Evolutionary conservation across 64 coral and sea anemone genomes (phyloP).

Genomic region (Trachythela sp.): DNA sequence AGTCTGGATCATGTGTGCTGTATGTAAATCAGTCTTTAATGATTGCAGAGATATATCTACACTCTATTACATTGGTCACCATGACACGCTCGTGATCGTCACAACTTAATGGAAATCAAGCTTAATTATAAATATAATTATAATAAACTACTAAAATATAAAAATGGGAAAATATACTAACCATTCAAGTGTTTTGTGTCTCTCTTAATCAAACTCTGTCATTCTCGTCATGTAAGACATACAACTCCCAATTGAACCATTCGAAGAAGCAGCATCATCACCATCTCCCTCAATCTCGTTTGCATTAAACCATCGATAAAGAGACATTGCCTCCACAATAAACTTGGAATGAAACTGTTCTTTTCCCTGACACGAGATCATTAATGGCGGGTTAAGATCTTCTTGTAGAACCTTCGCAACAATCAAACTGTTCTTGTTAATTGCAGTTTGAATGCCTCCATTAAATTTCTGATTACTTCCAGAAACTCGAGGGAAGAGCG

Average conservation of each 20-base stretch:
- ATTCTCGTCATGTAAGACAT: not conserved
- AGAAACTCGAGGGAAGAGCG: not conserved
- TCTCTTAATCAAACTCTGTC: not conserved
- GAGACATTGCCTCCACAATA: not conserved
- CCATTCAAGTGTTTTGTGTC: not conserved
- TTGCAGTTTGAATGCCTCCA: not conserved
- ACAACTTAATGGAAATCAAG: too few species aligned
- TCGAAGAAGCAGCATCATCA: not conserved
- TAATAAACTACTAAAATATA: too few species aligned
- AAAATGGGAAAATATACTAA: not conserved
- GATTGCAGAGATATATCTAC: too few species aligned
- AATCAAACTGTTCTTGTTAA: not conserved
- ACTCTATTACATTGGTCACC: too few species aligned
- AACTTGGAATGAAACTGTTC: not conserved
- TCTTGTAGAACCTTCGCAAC: not conserved
- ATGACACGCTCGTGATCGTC: too few species aligned
- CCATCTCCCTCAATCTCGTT: not conserved
- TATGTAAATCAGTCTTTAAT: too few species aligned
- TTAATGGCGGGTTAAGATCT: not conserved
- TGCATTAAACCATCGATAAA: not conserved
- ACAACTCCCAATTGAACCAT: not conserved
- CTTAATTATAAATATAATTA: too few species aligned
- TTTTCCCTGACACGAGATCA: not conserved
- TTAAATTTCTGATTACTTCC: not conserved
- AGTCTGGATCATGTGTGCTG: too few species aligned